phyloP scores from a whole-genome alignment of 2,797 vertebrate species.

The Gallinago stenura region DNA sequence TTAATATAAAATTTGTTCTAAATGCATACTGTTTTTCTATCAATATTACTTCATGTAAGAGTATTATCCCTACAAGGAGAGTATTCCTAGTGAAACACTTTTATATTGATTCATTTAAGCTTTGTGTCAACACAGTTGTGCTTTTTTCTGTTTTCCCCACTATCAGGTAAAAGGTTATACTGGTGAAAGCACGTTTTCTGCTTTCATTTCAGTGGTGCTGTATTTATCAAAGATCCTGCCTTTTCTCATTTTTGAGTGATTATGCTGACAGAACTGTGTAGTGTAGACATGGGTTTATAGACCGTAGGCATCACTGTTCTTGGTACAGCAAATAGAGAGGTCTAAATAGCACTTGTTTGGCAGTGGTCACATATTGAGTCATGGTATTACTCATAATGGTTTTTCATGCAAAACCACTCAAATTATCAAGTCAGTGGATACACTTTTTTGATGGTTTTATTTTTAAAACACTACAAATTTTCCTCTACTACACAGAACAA shows the following conservation, averaged over 20 bases:
- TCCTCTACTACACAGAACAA: not conserved
- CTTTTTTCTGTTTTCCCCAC: not conserved
- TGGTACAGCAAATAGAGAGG: not conserved
- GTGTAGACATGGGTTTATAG: not conserved
- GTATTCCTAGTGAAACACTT: not conserved
- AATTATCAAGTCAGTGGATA: not conserved
- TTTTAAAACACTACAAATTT: not conserved
- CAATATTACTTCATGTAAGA: not conserved
- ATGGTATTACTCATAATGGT: not conserved
- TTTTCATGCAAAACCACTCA: not conserved
- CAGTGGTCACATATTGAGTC: not conserved
- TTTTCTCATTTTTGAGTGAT: not conserved
- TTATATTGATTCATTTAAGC: not conserved
- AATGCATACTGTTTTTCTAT: rapidly evolving
- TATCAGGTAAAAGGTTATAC: not conserved
- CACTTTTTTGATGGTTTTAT: not conserved
- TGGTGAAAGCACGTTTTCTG: not conserved
- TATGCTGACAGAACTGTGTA: not conserved
- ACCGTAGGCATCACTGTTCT: not conserved
- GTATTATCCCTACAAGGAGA: not conserved
- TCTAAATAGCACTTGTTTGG: not conserved
- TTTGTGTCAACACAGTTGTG: not conserved
- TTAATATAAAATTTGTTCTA: not conserved
- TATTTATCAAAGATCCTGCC: not conserved
- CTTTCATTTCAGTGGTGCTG: not conserved